Evolutionary conservation across 2,113 vertebrate genomes (phyloP).

Genomic region (Triplophysa dalaica): DNA sequence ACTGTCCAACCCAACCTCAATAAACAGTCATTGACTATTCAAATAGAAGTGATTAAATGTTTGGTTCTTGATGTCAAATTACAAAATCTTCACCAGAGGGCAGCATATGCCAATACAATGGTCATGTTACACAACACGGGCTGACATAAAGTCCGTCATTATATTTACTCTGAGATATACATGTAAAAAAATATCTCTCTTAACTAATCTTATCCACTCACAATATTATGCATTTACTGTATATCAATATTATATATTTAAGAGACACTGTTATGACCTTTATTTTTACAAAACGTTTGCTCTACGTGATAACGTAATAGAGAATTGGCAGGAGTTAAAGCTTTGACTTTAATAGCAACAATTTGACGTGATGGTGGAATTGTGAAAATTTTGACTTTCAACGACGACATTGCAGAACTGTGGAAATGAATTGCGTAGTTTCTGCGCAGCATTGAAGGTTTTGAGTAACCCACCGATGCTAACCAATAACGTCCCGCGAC

Average conservation of each 20-base stretch:
- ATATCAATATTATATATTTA: too few species aligned
- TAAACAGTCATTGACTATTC: slow-evolving; percentile 54
- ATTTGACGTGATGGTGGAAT: not conserved
- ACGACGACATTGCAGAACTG: too few species aligned
- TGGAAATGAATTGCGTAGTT: slow-evolving; percentile 12
- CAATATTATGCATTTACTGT: too few species aligned
- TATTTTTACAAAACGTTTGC: too few species aligned
- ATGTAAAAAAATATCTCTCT: not conserved
- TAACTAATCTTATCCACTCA: too few species aligned
- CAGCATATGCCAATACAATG: not conserved
- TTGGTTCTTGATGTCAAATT: not conserved
- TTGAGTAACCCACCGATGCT: not conserved
- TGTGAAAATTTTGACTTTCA: too few species aligned
- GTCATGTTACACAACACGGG: not conserved
- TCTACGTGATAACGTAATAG: too few species aligned
- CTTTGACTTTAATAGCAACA: too few species aligned
- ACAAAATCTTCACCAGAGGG: slow-evolving; percentile 27
- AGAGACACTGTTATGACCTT: too few species aligned
- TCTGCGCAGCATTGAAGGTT: slow-evolving; percentile 22
- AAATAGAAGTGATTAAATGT: slow-evolving; percentile 32
- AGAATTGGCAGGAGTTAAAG: too few species aligned
- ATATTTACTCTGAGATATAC: too few species aligned
- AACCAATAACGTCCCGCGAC: slow-evolving; percentile 33
- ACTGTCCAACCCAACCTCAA: slow-evolving; percentile 56
- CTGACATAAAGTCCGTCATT: not conserved